Percentiles rank a stretch among this genome's conserved stretches.
Evolutionary conservation across 2,888 invertebrate genomes (phyloP).

Genomic region (Parnassius glacialis): DNA sequence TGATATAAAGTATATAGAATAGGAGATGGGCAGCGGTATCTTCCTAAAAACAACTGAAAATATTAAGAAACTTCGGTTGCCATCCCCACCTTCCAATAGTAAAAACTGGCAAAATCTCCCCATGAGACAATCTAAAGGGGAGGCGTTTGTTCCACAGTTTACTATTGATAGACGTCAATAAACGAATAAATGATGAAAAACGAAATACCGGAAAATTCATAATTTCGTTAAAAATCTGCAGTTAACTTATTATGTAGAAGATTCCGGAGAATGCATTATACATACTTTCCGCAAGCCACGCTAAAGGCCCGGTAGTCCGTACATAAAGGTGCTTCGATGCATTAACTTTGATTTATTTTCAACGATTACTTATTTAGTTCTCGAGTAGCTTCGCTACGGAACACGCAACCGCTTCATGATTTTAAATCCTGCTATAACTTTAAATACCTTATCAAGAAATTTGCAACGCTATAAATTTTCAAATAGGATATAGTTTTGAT

Average conservation of each 20-base stretch:
- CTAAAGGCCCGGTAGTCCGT: constrained; percentile 58
- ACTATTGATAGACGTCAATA: too few species aligned
- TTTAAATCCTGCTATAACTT: constrained; percentile 19
- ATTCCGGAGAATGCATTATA: constrained; percentile 21
- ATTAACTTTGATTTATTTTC: constrained; percentile 81
- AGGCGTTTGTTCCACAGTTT: too few species aligned
- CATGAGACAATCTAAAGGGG: too few species aligned
- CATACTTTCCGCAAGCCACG: constrained; percentile 19
- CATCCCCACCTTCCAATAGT: too few species aligned
- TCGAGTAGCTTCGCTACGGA: constrained; percentile 62
- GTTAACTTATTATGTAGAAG: not conserved
- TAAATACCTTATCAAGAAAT: constrained; percentile 9
- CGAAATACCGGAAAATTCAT: too few species aligned
- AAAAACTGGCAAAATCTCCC: too few species aligned
- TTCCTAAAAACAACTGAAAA: too few species aligned
- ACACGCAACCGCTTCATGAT: constrained; percentile 51
- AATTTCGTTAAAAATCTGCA: too few species aligned
- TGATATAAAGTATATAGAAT: too few species aligned
- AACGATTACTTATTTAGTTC: constrained; percentile 79
- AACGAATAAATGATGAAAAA: too few species aligned
- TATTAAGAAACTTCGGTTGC: too few species aligned
- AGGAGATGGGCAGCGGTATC: too few species aligned
- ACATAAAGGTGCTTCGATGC: constrained; percentile 73
- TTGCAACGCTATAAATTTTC: constrained; percentile 6
- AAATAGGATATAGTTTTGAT: not conserved